Base-by-base conservation (phyloP, 2,113 vertebrate species). In the Smithornis capensis region DNA sequence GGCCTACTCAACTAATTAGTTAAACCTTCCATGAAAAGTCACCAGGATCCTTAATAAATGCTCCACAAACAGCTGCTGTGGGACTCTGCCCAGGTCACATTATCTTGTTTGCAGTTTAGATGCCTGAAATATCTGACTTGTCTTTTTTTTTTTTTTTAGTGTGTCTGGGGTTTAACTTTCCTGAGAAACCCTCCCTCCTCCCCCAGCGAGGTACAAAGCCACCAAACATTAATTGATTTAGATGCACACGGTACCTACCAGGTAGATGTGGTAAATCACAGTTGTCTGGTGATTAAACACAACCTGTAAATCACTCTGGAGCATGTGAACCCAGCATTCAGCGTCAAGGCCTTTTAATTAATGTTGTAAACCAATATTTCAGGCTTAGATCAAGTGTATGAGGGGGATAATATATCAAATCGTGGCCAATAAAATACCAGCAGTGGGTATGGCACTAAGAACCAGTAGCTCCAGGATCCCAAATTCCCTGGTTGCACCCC, bases 91-190 rank as follows among this genome's bases (percentile, higher is more conserved):
- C 88, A 82, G 90, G 89, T 96, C 92, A 92, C 77, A 90, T 96
- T 94, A 95, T 96, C 96, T 92, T 94, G 90, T 96, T 97, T 93
- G 95, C 93, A 97, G 92, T 92, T 94, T 59, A 80, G 57, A 94
- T 85, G 95, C 87, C 60, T 92, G 91, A 90, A 92, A 96, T 95
- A 73, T 18, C 83, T 60, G 44, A 8, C n/a, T 45, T 69, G 14
- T 69, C 14, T 24, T 28, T 24, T 37, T 44, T 63, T 14, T 40
- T n/a, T 14, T 23, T 53, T 53, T 25, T 4, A 18, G 12, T 14
- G 2, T 21, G 28, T 55, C 27, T 87, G 60, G 79, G 35, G 52
- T 78, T 90, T 17, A 49, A 33, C 35, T 40, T 24, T 74, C 50
- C 9, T 24, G 19, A 91, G 75, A 63, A 83, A 49, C 27, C 35